phyloP scores from a whole-genome alignment of 2,888 invertebrate genomes.

The Petrolisthes manimaculis region DNA sequence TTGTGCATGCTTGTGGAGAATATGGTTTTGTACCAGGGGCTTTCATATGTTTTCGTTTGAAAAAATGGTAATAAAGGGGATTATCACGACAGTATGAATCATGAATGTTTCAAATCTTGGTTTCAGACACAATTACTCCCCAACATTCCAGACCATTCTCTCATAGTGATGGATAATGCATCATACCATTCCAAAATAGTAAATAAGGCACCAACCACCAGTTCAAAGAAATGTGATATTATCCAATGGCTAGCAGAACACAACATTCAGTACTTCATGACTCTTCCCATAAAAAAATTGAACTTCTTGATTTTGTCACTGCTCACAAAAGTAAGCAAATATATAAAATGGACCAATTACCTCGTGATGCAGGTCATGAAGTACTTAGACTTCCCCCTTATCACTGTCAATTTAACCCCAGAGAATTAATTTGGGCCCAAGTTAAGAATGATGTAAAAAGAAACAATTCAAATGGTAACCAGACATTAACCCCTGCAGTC shows the following conservation, averaged over 20 bases:
- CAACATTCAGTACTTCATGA: constrained; percentile 28
- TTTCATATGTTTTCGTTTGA: not conserved
- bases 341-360: constrained; percentile 44
- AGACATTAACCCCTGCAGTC: too few relatives aligned
- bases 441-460: constrained; percentile 14
- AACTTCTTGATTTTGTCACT: constrained; percentile 5
- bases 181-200: constrained; percentile 21
- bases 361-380: constrained; percentile 25
- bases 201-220: constrained; percentile 9
- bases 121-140: constrained; percentile 31
- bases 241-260: constrained; percentile 16
- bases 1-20: constrained; percentile 35
- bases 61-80: constrained; percentile 6
- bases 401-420: constrained; percentile 51
- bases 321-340: not conserved
- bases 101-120: constrained; percentile 21
- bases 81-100: constrained; percentile 24
- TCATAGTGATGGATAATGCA: constrained; percentile 29
- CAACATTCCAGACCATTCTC: constrained; percentile 17
- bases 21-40: constrained; percentile 31
- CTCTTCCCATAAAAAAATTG: constrained; percentile 8
- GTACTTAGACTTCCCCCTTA: constrained; percentile 54
- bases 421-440: constrained; percentile 21
- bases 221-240: constrained; percentile 23
- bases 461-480: not conserved